These are phyloP conservation scores for Stenodera caucasica DNA, from an alignment of 2,888 invertebrate species.

Conservation along the genomic window DNA sequence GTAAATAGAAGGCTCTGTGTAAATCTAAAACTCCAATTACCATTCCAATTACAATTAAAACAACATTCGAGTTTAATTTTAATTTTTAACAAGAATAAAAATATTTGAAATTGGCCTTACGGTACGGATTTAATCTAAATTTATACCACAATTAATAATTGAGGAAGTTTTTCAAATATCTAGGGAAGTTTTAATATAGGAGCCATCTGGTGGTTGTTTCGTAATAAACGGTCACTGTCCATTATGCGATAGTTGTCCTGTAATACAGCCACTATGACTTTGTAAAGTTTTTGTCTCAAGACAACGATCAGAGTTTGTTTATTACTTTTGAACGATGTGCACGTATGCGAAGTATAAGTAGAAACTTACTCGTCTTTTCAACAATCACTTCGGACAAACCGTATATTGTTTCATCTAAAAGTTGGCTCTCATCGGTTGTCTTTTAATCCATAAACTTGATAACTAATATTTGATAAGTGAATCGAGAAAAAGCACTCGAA, in stretches of 20 bases:
- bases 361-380: slow-evolving; percentile 18
- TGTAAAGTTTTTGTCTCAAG: slow-evolving; percentile 36
- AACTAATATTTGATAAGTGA: slow-evolving; percentile 30
- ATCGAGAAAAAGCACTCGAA: slow-evolving; percentile 17
- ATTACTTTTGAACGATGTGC: slow-evolving; percentile 42
- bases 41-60: slow-evolving; percentile 22
- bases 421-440: slow-evolving; percentile 21
- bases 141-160: no score
- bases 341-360: slow-evolving; percentile 14
- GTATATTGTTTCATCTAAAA: slow-evolving; percentile 37
- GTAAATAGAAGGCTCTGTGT: slow-evolving; percentile 22
- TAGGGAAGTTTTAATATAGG: no score
- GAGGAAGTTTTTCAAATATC: no score
- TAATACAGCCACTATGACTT: slow-evolving; percentile 39
- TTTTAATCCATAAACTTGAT: slow-evolving; percentile 29
- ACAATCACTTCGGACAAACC: slow-evolving; percentile 27
- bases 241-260: slow-evolving; percentile 36
- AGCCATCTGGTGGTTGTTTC: slow-evolving; percentile 17
- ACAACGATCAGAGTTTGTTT: slow-evolving; percentile 32
- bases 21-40: slow-evolving; percentile 19
- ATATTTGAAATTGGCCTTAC: slow-evolving; percentile 20
- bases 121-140: no score
- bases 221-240: slow-evolving; percentile 37
- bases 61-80: slow-evolving; percentile 20
- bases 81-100: slow-evolving; percentile 16